These are phyloP conservation scores for Sarcophilus harrisii DNA, from an alignment of 2,797 vertebrate species.

Conservation along the genomic window DNA sequence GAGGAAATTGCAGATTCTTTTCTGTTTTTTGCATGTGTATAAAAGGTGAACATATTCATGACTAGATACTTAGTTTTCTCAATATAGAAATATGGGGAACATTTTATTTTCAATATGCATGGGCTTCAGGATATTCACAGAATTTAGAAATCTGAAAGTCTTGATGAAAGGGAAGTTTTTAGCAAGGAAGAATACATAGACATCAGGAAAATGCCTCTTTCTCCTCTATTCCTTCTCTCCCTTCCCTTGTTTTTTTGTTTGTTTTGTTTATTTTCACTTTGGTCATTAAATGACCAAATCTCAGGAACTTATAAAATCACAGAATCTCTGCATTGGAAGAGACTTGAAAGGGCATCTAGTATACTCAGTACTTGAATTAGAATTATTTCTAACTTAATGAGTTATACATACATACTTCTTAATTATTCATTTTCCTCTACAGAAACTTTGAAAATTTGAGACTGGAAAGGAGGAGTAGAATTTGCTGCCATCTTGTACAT, in stretches of 20 bases:
- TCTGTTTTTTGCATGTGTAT: background rate
- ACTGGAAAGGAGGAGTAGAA: background rate
- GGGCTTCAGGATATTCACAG: background rate
- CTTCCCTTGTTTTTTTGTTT: slow-evolving; percentile 17
- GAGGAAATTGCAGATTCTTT: background rate
- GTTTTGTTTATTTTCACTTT: slow-evolving; percentile 9
- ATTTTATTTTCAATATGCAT: background rate
- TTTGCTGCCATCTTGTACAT: background rate
- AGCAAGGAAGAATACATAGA: background rate
- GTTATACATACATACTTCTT: background rate
- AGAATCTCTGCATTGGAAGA: background rate
- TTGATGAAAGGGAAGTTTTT: background rate
- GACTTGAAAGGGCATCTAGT: background rate
- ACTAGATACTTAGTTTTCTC: background rate
- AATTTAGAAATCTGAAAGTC: background rate
- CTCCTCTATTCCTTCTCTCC: background rate
- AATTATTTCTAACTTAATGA: background rate
- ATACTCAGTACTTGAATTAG: background rate
- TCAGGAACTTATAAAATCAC: background rate
- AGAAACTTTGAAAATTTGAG: background rate
- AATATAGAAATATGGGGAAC: background rate
- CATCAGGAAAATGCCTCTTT: background rate
- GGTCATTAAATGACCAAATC: slow-evolving; percentile 9
- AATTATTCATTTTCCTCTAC: background rate
- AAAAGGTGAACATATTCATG: background rate